Evolutionary conservation across 2,113 vertebrate genomes (phyloP).

Genomic region (Colinus virginianus): DNA sequence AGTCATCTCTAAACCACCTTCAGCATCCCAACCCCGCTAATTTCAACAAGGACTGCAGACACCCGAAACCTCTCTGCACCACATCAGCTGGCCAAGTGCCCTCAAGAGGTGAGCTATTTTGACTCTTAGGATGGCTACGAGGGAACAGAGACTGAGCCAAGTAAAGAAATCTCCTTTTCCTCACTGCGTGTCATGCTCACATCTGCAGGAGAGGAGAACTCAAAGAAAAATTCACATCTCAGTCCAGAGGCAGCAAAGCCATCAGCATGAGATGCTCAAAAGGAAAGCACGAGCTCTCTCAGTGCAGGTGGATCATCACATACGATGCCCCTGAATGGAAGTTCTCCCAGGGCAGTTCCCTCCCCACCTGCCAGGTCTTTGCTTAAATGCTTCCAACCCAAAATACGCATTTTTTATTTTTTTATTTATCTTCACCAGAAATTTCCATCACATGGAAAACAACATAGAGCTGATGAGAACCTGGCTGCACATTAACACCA

Average conservation of each 20-base stretch:
- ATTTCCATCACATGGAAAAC: neutral
- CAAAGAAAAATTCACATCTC: neutral
- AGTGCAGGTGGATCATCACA: neutral
- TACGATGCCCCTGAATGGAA: accelerated
- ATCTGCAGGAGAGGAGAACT: neutral
- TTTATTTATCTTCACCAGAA: neutral
- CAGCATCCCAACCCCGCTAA: neutral
- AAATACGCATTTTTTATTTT: neutral
- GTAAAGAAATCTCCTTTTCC: neutral
- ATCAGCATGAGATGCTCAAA: neutral
- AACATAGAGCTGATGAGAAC: neutral
- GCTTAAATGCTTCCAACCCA: neutral
- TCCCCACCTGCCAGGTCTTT: neutral
- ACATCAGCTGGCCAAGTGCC: neutral
- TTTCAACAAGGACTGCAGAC: neutral
- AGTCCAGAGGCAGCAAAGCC: neutral
- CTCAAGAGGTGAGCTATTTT: neutral
- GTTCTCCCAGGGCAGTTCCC: neutral
- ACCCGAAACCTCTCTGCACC: neutral
- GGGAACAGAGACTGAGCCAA: neutral
- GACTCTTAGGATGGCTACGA: neutral
- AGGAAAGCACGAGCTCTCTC: neutral
- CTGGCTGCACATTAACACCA: neutral
- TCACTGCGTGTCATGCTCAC: accelerated
- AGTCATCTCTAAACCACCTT: neutral